phyloP scores from a whole-genome alignment of 2,113 vertebrate genomes.

The Microcebus griseorufus region DNA sequence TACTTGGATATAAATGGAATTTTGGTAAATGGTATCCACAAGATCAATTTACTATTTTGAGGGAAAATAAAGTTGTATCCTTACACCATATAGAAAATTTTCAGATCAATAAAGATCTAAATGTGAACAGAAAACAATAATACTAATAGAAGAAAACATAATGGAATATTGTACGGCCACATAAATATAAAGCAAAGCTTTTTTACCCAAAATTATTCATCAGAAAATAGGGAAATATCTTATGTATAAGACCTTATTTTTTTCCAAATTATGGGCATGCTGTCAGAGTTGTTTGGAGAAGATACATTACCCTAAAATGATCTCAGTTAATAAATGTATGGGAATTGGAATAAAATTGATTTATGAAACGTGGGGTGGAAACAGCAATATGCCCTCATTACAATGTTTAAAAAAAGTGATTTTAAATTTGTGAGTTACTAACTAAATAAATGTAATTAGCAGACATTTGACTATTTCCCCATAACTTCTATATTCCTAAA shows the following conservation, averaged over 20 bases:
- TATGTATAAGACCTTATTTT: not conserved
- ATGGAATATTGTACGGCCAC: not conserved
- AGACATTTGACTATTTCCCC: not conserved
- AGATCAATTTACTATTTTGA: slow-evolving; percentile 1
- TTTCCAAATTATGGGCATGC: not conserved
- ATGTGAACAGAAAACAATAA: not conserved
- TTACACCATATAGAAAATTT: not conserved
- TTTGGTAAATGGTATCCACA: not conserved
- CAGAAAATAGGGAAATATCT: not conserved
- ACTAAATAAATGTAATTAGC: not conserved
- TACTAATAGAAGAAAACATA: not conserved
- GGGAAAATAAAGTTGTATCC: not conserved
- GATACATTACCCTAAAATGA: not conserved
- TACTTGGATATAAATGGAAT: not conserved
- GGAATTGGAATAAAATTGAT: slow-evolving; percentile 26
- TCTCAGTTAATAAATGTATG: not conserved
- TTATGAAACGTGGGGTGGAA: not conserved
- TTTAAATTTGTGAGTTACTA: slow-evolving; percentile 8
- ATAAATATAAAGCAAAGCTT: not conserved
- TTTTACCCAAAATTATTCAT: not conserved
- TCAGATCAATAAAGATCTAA: not conserved
- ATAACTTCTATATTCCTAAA: not conserved
- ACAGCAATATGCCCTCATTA: not conserved
- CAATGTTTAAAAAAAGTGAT: not conserved
- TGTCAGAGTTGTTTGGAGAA: not conserved